These are phyloP conservation scores for Sussaba pulchella DNA, from an alignment of 2,888 invertebrate species.

Conservation along the genomic window DNA sequence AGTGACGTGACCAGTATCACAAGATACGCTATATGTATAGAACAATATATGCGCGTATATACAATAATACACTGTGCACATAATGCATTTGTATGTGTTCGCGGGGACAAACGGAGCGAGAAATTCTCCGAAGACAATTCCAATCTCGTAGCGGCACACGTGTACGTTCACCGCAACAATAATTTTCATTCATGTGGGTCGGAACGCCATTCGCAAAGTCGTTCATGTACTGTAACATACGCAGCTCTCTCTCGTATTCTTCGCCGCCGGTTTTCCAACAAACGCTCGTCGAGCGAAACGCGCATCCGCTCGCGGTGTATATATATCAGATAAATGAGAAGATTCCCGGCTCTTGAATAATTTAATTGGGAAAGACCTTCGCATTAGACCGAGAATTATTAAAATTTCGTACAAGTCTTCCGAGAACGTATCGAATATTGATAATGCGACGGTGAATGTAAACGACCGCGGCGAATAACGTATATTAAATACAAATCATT, in stretches of 20 bases:
- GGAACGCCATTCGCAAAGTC: slow-evolving; percentile 61
- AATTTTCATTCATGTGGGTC: slow-evolving; percentile 65
- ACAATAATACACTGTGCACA: slow-evolving; percentile 8
- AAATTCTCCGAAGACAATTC: slow-evolving; percentile 57
- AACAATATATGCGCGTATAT: neutral
- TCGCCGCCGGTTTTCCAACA: slow-evolving; percentile 61
- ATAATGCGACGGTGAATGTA: too few relatives aligned
- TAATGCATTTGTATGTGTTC: neutral
- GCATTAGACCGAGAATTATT: slow-evolving; percentile 42
- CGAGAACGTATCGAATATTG: neutral
- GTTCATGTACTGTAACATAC: slow-evolving; percentile 19
- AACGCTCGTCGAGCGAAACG: slow-evolving; percentile 62
- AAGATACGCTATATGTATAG: neutral
- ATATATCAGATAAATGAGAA: slow-evolving; percentile 59
- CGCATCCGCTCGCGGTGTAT: slow-evolving; percentile 61
- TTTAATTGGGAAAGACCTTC: slow-evolving; percentile 48
- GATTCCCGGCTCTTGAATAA: slow-evolving; percentile 65
- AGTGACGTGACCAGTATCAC: slow-evolving; percentile 12
- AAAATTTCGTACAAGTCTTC: slow-evolving; percentile 29
- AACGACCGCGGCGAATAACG: neutral
- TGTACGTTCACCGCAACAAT: slow-evolving; percentile 51
- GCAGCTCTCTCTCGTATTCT: slow-evolving; percentile 44
- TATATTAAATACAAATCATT: neutral
- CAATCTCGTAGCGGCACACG: slow-evolving; percentile 13
- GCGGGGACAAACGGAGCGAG: slow-evolving; percentile 48